Base-by-base conservation (phyloP, 2,797 vertebrate species). In the Harpagifer antarcticus region DNA sequence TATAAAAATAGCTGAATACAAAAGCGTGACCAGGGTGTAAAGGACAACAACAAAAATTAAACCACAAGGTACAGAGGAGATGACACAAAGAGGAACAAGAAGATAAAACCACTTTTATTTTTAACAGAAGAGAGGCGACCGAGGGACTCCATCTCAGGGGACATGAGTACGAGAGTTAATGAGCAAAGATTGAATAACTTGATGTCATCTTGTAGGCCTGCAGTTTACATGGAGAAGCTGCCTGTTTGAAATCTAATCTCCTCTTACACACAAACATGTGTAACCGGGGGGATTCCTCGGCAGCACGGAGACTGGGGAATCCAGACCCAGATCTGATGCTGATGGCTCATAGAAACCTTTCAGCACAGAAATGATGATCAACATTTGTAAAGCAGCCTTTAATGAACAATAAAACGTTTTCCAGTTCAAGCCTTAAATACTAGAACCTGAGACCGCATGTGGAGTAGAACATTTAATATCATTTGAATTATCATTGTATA, bases 211-310 rank as follows among this genome's bases (percentile, higher is more conserved):
- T 17, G 42, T 20, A 44, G 27, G 48, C 43, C 54, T 44, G 68
- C 54, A 76, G 20, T 61, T 84, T 75, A 85, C 61, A 76, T 67
- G 58, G 66, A 79, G 57, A 77, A 81, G 78, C 68, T 42, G 37
- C 31, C 54, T 64, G 59, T 66, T 70, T 68, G 14, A 76, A 90
- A 90, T 89, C 82, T 57, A 85, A 88, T 90, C 85, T 85, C 33
- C 14, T 60, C 44, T 76, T 59, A 42, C 70, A 69, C 48, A 79
- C 53, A 79, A 70, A 74, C 17, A 74, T 48, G 16, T 57, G 76
- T 78, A 73, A 73, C 31, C 47, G 62, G 63, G 68, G 87, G 85
- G 86, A 92, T 90, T 92, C 84, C 88, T 84, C 3, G 5, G 83
- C 62, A 84, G 81, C 77, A 77, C 53, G 74, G 86, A 84, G 74